These are phyloP conservation scores for Capitella teleta DNA, from an alignment of 1,140 invertebrate genomes.

Conservation along the genomic window DNA sequence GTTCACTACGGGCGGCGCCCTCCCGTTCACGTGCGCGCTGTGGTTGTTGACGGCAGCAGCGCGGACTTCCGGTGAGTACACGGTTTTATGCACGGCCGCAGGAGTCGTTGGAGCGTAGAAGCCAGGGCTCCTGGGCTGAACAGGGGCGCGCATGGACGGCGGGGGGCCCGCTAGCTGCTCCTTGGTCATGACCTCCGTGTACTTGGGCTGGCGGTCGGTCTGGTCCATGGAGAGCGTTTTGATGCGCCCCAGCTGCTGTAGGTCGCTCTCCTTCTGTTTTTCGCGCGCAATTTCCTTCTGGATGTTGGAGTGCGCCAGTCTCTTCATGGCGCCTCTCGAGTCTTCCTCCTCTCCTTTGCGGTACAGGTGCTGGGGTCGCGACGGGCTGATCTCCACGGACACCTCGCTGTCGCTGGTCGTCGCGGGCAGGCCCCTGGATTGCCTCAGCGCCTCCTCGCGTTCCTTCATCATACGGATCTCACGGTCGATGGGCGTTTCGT, in stretches of 20 bases:
- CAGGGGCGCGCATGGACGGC: too few relatives aligned
- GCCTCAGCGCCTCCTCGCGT: slow-evolving; percentile 46
- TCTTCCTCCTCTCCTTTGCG: slow-evolving; percentile 15
- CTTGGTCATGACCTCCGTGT: neutral
- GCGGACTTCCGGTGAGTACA: too few relatives aligned
- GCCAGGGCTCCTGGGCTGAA: too few relatives aligned
- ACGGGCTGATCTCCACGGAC: neutral
- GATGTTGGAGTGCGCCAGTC: slow-evolving; percentile 37
- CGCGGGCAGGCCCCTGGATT: slow-evolving; percentile 29
- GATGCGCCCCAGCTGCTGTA: slow-evolving; percentile 35
- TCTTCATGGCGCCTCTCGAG: slow-evolving; percentile 22
- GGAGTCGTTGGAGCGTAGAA: too few relatives aligned
- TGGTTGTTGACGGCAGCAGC: too few relatives aligned
- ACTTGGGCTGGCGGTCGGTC: slow-evolving; percentile 17
- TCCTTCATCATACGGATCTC: slow-evolving; percentile 48
- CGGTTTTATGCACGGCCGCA: too few relatives aligned
- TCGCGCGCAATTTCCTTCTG: slow-evolving; percentile 44
- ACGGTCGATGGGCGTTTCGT: slow-evolving; percentile 49
- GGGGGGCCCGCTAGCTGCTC: too few relatives aligned
- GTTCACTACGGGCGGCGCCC: too few relatives aligned
- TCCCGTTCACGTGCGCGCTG: too few relatives aligned
- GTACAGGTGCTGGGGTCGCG: slow-evolving; percentile 1
- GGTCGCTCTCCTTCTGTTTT: slow-evolving; percentile 37
- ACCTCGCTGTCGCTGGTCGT: neutral
- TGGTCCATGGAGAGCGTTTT: slow-evolving; percentile 38